A percentile compares a stretch with the other conserved stretches of the same genome.
phyloP scores from a whole-genome alignment of 2,113 vertebrate species.

The Marmota flaviventris region DNA sequence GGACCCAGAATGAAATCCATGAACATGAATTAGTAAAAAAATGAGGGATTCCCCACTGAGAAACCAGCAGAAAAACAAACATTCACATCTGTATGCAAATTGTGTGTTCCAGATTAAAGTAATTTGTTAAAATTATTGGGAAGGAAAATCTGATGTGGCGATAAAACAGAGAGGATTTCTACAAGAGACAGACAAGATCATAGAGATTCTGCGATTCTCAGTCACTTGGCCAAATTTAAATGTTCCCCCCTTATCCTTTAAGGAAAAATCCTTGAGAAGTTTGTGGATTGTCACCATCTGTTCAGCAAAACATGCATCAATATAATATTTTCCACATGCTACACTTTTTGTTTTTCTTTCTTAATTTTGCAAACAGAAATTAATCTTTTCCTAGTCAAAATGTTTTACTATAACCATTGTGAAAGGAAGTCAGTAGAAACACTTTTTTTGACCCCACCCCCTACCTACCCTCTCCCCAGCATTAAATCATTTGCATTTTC shows the following conservation, averaged over 20 bases:
- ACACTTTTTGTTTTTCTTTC: conserved; percentile 33
- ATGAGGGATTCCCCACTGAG: not conserved
- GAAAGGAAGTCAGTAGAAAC: conserved; percentile 49
- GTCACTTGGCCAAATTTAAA: conserved; percentile 38
- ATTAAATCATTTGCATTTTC: conserved; percentile 55
- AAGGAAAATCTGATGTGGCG: conserved; percentile 49
- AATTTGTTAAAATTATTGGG: conserved; percentile 46
- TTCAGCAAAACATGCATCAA: conserved; percentile 77
- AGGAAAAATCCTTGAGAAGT: conserved; percentile 58
- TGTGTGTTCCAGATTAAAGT: conserved; percentile 62
- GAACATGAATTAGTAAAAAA: conserved; percentile 20
- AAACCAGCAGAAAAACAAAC: not conserved
- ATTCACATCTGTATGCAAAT: not conserved
- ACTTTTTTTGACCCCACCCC: not conserved
- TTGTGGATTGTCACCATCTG: conserved; percentile 66
- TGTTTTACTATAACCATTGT: conserved; percentile 57
- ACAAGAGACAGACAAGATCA: conserved; percentile 11
- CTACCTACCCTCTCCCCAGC: not conserved
- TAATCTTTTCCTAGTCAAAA: conserved; percentile 73
- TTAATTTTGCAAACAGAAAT: conserved; percentile 75
- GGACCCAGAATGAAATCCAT: conserved; percentile 28
- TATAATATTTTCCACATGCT: conserved; percentile 73
- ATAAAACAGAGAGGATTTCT: conserved; percentile 65
- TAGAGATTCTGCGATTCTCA: not conserved
- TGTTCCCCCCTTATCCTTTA: conserved; percentile 40